Evolutionary conservation across 2,797 vertebrate genomes (phyloP), one percentile per base, ranked within the genome.

Genomic region (Hapalemur alaotrensis): DNA sequence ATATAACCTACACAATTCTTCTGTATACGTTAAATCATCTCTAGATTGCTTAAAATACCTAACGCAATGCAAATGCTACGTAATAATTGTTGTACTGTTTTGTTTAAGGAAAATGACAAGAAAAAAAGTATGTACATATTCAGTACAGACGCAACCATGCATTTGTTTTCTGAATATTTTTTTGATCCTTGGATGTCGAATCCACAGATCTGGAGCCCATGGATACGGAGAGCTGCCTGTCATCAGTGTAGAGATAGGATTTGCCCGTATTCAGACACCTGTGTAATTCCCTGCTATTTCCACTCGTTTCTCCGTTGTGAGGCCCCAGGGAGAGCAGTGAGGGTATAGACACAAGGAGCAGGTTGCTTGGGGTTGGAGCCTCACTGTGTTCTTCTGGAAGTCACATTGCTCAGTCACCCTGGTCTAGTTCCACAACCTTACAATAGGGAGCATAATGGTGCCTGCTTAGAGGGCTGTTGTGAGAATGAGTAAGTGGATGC

Each of bases 281-380:
- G 0, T 41, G 7, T 38, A 1, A 4, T 73, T 32, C 52, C 30
- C 5, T 13, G 12, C 0, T n/a, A n/a, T 7, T 81, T 46, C 46
- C 18, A 41, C 50, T 32, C 17, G 0, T 22, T 46, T 48, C 76
- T 82, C 35, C 17, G 2, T 20, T 0, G 15, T 20, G 57, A 91
- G 65, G 14, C 12, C 14, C 7, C n/a, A 0, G 32, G n/a, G 20
- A 32, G n/a, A 13, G 78, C 1, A 1, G 25, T 18, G 80, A 38
- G 32, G 43, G 10, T 22, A 0, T 1, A 20, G 38, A 50, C 65
- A 32, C 2, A 2, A n/a, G 38, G 7, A 28, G 13, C 38, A 9
- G 81, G 8, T 41, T 4, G 25, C 46, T 59, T 48, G 41, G 46
- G 38, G 17, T 73, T 41, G 1, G 11, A 28, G 25, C 30, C 9